Percentiles rank a stretch among this genome's conserved stretches.
These are phyloP conservation scores for Phataginus tricuspis DNA, from an alignment of 2,797 vertebrate genomes.

Conservation along the genomic window DNA sequence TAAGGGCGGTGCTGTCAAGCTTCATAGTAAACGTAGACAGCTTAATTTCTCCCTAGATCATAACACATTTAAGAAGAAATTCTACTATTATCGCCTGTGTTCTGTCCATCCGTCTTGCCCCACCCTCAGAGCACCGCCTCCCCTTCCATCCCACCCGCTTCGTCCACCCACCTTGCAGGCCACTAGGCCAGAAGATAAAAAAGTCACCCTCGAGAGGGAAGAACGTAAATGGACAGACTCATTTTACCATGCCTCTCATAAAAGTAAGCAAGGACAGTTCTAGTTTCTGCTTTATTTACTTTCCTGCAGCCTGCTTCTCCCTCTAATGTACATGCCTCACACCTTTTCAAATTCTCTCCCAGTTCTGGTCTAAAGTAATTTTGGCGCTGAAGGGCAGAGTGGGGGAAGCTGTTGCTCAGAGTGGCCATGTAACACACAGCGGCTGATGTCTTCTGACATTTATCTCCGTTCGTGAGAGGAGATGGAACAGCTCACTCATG, in stretches of 20 bases:
- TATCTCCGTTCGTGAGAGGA: slow-evolving; percentile 67
- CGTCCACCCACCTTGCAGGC: not conserved
- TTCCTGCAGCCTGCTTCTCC: not conserved
- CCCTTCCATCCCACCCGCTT: rapidly evolving
- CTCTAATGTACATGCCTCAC: not conserved
- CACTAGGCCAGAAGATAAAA: not conserved
- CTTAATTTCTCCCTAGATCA: not conserved
- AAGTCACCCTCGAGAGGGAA: not conserved
- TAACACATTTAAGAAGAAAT: not conserved
- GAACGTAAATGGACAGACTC: not conserved
- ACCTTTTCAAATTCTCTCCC: not conserved
- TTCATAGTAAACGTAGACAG: not conserved
- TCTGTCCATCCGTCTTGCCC: not conserved
- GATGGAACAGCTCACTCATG: slow-evolving; percentile 76
- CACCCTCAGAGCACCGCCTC: rapidly evolving
- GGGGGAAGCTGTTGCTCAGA: not conserved
- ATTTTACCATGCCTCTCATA: not conserved
- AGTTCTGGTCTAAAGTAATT: not conserved
- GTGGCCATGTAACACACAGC: slow-evolving; percentile 30
- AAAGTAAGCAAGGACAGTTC: not conserved
- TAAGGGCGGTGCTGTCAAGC: rapidly evolving
- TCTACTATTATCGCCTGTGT: not conserved
- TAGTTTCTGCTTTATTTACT: not conserved
- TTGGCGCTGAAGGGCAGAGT: slow-evolving; percentile 67
- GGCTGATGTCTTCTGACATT: slow-evolving; percentile 76